Percentiles rank a stretch among this genome's conserved stretches.
These are phyloP conservation scores for Rhynchomys soricoides DNA, from an alignment of 2,113 vertebrate genomes.

Conservation along the genomic window DNA sequence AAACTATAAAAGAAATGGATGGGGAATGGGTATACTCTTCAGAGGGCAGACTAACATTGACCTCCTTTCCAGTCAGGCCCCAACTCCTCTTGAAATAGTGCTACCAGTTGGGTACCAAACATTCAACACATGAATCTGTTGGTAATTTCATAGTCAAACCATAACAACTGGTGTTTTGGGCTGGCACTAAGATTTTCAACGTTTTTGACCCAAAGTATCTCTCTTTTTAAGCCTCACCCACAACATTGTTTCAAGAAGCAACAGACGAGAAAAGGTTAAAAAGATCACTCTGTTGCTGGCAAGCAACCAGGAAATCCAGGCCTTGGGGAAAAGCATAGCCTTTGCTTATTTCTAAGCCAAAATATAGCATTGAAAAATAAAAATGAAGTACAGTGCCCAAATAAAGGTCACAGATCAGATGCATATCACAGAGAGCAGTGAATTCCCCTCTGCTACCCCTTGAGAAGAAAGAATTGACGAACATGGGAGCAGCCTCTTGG, in stretches of 20 bases:
- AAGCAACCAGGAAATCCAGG: conserved; percentile 65
- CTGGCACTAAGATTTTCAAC: conserved; percentile 51
- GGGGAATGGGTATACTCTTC: background rate
- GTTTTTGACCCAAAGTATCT: conserved; percentile 64
- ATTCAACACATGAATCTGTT: background rate
- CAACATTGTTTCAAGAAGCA: conserved; percentile 35
- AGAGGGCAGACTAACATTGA: background rate
- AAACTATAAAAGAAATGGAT: background rate
- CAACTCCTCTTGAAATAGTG: background rate
- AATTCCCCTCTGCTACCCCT: conserved; percentile 31
- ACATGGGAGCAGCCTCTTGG: background rate
- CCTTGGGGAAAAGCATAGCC: conserved; percentile 45
- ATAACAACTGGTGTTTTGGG: conserved; percentile 34
- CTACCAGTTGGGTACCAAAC: background rate
- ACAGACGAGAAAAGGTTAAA: conserved; percentile 60
- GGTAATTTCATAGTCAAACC: background rate
- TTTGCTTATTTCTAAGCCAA: conserved; percentile 74
- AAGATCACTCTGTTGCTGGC: conserved; percentile 51
- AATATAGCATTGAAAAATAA: conserved; percentile 72
- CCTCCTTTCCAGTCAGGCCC: background rate
- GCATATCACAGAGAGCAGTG: conserved; percentile 17
- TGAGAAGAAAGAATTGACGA: background rate
- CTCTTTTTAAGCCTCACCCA: background rate
- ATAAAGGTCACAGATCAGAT: conserved; percentile 8
- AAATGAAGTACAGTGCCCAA: conserved; percentile 68